Base-by-base conservation (phyloP, 2,113 vertebrate species). In the Phasianus colchicus region DNA sequence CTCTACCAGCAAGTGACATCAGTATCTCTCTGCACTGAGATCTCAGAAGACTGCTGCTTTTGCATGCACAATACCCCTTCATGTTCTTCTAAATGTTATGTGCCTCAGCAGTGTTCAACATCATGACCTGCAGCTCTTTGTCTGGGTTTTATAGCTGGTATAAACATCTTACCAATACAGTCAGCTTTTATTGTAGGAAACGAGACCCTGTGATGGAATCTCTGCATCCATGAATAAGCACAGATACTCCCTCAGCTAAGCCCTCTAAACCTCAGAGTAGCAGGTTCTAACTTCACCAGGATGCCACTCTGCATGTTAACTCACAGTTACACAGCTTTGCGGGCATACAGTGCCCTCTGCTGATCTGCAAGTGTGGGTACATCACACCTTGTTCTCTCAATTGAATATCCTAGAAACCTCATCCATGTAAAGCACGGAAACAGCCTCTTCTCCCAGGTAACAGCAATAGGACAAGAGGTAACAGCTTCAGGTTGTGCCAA, bases 271-370 rank as follows among this genome's bases (percentile, higher is more conserved):
- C 75, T 42, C 17, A 36, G 29, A 40, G 64, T 60, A 63, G n/a
- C 15, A 32, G 63, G 57, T 24, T 57, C 64, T 87, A 85, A n/a
- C 72, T 66, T 85, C 75, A 60, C 21, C 38, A 20, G 42, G 64
- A 7, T 42, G 30, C 65, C 77, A 58, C 43, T 25, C 72, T 38
- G 89, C 48, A 85, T 73, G 36, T 13, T 88, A 88, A 90, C 57
- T 64, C 64, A 17, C 22, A 52, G 74, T 21, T 74, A 45, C 14
- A 2, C 3, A 11, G 42, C 67, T 88, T 93, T 77, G 21, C 32
- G 66, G 75, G 89, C 84, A 88, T 0, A 1, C 3, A 89, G 87
- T 97, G 94, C 96, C 96, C 94, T 89, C 94, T 96, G 82, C 93
- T 88, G 96, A 96, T 74, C 43, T 89, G 4, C 42, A 88, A 89